Percentiles rank a stretch among this genome's conserved stretches.
Evolutionary conservation across 2,797 vertebrate genomes (phyloP).

Genomic region (Aplochiton taeniatus): DNA sequence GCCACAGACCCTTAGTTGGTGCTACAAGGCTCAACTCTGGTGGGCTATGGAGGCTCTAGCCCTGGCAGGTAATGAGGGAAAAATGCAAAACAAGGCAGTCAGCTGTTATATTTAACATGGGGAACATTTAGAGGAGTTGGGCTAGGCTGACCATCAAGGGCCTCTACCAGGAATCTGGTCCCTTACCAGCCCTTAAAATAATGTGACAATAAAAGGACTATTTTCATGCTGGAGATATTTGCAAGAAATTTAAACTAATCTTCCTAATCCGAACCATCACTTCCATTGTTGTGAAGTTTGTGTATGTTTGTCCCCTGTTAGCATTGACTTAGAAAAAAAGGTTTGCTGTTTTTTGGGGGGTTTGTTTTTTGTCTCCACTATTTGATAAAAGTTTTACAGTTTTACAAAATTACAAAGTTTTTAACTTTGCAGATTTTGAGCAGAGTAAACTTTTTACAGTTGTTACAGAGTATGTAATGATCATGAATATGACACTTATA

Average conservation of each 20-base stretch:
- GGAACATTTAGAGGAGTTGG: constrained; percentile 37
- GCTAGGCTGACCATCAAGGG: constrained; percentile 28
- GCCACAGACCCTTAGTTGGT: constrained; percentile 37
- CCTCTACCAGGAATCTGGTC: constrained; percentile 42
- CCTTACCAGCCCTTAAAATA: constrained; percentile 22
- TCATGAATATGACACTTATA: constrained; percentile 33
- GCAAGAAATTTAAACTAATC: constrained; percentile 42
- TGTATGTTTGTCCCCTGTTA: constrained; percentile 41
- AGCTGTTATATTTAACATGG: constrained; percentile 30
- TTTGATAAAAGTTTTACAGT: constrained; percentile 40
- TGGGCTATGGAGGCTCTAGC: constrained; percentile 26
- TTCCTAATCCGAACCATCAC: constrained; percentile 1
- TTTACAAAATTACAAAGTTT: constrained; percentile 9
- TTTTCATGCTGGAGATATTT: constrained; percentile 42
- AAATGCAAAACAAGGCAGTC: constrained; percentile 23
- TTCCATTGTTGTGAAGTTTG: constrained; percentile 23
- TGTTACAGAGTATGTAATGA: constrained; percentile 39
- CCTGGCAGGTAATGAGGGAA: constrained; percentile 32
- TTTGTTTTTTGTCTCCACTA: constrained; percentile 60
- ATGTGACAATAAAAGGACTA: constrained; percentile 20
- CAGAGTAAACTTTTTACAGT: constrained; percentile 60
- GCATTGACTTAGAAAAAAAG: constrained; percentile 17
- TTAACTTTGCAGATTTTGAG: constrained; percentile 36
- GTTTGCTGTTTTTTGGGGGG: constrained; percentile 39
- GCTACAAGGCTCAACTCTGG: constrained; percentile 51